phyloP scores from a whole-genome alignment of 2,113 vertebrate species.

The Geococcyx californianus region DNA sequence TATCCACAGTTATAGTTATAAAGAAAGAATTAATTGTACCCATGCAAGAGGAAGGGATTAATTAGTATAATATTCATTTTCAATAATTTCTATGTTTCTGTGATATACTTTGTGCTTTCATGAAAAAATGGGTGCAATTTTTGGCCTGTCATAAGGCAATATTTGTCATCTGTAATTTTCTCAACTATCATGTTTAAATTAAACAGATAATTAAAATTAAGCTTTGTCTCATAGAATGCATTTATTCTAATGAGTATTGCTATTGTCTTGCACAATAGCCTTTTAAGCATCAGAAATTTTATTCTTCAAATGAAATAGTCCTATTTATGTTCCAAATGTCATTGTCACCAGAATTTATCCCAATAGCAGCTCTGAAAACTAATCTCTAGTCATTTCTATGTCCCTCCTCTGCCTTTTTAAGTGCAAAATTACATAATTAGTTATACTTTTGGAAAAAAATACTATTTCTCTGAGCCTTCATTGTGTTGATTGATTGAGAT shows the following conservation, averaged over 20 bases:
- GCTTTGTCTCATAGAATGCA: background rate
- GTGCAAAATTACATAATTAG: background rate
- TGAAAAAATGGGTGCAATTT: background rate
- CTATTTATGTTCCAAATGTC: background rate
- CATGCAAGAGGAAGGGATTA: background rate
- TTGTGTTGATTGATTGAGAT: background rate
- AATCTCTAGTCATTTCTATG: background rate
- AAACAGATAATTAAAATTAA: background rate
- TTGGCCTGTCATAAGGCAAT: background rate
- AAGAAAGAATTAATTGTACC: background rate
- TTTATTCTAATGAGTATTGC: background rate
- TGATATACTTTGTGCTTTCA: background rate
- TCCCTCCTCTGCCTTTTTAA: background rate
- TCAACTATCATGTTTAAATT: background rate
- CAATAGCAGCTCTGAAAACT: background rate
- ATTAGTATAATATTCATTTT: background rate
- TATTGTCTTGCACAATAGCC: background rate
- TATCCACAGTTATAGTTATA: background rate
- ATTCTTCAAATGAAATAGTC: background rate
- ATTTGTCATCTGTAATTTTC: background rate
- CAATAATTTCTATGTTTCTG: background rate
- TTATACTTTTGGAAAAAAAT: background rate
- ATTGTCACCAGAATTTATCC: background rate
- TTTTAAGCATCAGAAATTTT: slow-evolving; percentile 20
- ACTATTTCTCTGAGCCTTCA: background rate